A percentile compares a stretch with the other conserved stretches of the same genome.
Evolutionary conservation across 2,797 vertebrate genomes (phyloP).

Genomic region (Hapalemur alaotrensis): DNA sequence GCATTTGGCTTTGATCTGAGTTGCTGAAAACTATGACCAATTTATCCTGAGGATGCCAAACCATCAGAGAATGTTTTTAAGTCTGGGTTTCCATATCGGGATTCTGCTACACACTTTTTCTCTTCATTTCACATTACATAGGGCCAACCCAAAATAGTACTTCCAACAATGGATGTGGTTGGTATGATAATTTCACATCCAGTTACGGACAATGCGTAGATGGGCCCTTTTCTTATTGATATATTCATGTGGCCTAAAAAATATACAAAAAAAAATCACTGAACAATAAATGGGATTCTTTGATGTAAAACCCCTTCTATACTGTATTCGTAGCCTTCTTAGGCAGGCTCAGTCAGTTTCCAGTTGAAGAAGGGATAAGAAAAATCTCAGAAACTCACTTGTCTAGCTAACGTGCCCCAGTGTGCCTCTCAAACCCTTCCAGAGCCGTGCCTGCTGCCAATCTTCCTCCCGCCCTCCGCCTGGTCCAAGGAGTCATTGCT

Average conservation of each 20-base stretch:
- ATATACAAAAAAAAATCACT: conserved; percentile 43
- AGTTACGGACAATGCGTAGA: conserved; percentile 24
- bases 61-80: conserved; percentile 74
- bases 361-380: conserved; percentile 69
- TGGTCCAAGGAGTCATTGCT: not conserved
- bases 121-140: conserved; percentile 63
- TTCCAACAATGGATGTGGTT: conserved; percentile 53
- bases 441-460: not conserved
- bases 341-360: conserved; percentile 60
- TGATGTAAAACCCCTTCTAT: conserved; percentile 64
- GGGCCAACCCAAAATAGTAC: conserved; percentile 58
- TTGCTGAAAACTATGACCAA: conserved; percentile 80
- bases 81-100: conserved; percentile 69
- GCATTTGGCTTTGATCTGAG: conserved; percentile 80
- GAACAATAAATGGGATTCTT: conserved; percentile 70
- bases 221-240: conserved; percentile 70
- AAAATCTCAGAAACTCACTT: conserved; percentile 71
- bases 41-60: conserved; percentile 73
- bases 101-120: conserved; percentile 63
- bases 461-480: not conserved
- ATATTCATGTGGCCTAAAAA: conserved; percentile 56
- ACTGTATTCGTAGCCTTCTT: conserved; percentile 67
- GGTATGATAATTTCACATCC: conserved; percentile 49
- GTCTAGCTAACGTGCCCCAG: conserved; percentile 61
- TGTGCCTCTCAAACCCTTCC: conserved; percentile 64